Percentiles rank a stretch among this genome's conserved stretches.
Evolutionary conservation across 2,888 invertebrate species (phyloP).

Genomic region (Pantelozetes paolii): DNA sequence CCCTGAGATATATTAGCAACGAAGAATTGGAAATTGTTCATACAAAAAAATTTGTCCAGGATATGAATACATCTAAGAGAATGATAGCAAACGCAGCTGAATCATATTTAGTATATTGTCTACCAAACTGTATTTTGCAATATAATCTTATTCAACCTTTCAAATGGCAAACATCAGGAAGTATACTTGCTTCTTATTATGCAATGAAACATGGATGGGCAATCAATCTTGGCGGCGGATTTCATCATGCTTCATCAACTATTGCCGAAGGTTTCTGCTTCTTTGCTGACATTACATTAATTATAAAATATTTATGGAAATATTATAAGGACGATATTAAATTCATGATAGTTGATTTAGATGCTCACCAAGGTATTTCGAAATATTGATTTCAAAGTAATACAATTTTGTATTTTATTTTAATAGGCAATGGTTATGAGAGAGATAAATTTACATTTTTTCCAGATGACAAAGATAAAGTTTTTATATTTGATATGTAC

Average conservation of each 20-base stretch:
- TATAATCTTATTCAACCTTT: conserved; percentile 61
- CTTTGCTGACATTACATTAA: conserved; percentile 80
- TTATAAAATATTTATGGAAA: conserved; percentile 65
- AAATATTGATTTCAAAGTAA: neutral
- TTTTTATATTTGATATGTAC: conserved; percentile 85
- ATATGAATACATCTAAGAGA: conserved; percentile 28
- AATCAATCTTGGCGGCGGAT: conserved; percentile 84
- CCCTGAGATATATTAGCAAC: conserved; percentile 52
- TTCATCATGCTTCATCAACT: conserved; percentile 76
- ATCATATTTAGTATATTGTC: conserved; percentile 65
- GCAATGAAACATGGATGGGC: conserved; percentile 80
- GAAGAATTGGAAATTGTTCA: conserved; percentile 72
- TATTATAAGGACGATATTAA: conserved; percentile 52
- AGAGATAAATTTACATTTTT: conserved; percentile 57
- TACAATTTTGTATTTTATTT: no score
- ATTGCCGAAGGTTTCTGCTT: conserved; percentile 82
- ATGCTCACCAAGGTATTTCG: conserved; percentile 77
- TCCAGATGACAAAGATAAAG: conserved; percentile 51
- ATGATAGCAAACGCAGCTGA: conserved; percentile 72
- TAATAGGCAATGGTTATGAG: conserved; percentile 75
- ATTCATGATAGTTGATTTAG: conserved; percentile 73
- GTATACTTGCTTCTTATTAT: conserved; percentile 75
- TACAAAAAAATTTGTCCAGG: conserved; percentile 63
- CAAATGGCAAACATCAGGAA: conserved; percentile 72
- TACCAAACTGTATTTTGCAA: conserved; percentile 52